Conservation (phyloP, 2,888 invertebrate genomes). For the Yponomeuta cagnagella region DNA sequence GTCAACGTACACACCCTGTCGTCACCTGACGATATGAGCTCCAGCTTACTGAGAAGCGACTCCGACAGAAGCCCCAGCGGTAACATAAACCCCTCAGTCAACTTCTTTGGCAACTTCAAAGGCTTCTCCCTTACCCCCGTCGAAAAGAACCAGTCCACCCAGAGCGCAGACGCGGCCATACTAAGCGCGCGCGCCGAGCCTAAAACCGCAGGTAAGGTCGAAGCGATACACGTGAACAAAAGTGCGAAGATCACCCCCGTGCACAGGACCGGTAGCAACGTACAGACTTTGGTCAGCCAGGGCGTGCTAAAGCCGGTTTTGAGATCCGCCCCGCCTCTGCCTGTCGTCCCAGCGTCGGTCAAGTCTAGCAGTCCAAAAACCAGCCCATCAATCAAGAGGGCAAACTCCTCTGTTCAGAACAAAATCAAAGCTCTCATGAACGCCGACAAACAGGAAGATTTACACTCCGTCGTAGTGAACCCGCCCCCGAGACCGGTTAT, state of each 20-base stretch:
- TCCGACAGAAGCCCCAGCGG: conserved; percentile 54
- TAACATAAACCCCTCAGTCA: conserved; percentile 66
- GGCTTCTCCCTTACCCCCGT: conserved; percentile 87
- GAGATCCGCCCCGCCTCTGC: conserved; percentile 79
- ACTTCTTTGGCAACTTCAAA: conserved; percentile 91
- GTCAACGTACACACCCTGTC: conserved; percentile 71
- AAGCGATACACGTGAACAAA: conserved; percentile 34
- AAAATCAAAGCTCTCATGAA: conserved; percentile 63
- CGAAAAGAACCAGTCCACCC: conserved; percentile 49
- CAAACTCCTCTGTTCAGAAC: conserved; percentile 58
- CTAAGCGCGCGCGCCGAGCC: conserved; percentile 3
- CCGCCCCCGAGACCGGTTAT: conserved; percentile 86
- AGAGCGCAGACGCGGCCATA: conserved; percentile 28
- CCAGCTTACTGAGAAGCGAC: conserved; percentile 77
- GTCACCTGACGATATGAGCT: conserved; percentile 82
- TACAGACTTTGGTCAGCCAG: conserved; percentile 49
- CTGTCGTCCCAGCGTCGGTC: conserved; percentile 67
- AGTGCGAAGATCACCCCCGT: conserved; percentile 76
- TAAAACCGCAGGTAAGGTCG: conserved; percentile 21
- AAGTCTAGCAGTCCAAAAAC: conserved; percentile 47
- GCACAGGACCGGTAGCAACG: conserved; percentile 59
- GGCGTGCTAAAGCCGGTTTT: conserved; percentile 63
- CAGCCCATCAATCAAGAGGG: conserved; percentile 57
- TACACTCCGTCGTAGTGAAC: conserved; percentile 58
- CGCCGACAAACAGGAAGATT: conserved; percentile 58